Evolutionary conservation across 2,888 invertebrate species (phyloP), one percentile per base, ranked within the genome.

Genomic region (Sthenelais limicola): DNA sequence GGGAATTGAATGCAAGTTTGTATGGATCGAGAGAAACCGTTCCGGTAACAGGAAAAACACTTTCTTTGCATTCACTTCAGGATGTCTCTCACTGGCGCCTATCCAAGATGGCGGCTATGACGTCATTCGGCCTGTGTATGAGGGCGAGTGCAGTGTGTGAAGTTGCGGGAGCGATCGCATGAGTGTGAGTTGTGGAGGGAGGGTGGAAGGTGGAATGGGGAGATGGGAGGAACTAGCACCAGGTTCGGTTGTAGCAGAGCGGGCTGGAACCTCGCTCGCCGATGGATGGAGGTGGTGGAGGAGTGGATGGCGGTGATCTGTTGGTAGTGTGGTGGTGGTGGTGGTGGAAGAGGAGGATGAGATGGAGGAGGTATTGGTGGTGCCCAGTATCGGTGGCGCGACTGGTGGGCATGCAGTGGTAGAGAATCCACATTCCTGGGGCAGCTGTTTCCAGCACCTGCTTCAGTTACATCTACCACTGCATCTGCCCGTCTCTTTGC

Each of bases 51-150:
- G n/a, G n/a, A n/a, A n/a, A n/a, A n/a, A n/a, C n/a, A n/a, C n/a
- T n/a, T n/a, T n/a, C n/a, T n/a, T n/a, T n/a, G n/a, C n/a, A n/a
- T n/a, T n/a, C n/a, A n/a, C n/a, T n/a, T n/a, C n/a, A n/a, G n/a
- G n/a, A n/a, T n/a, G n/a, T n/a, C n/a, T n/a, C n/a, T n/a, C n/a
- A 1, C 32, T 56, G 56, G 56, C 56, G 56, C 33, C 21, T 62
- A 38, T 62, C 62, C 62, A 62, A 62, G 33, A 62, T 62, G 62
- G 62, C 62, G 18, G 62, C 62, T 5, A 62, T 62, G 62, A 62
- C 62, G 62, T 62, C 62, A 62, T 62, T 1, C n/a, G n/a, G n/a
- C n/a, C n/a, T n/a, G n/a, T n/a, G n/a, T n/a, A n/a, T n/a, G 24
- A 21, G 35, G 33, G 62, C 35, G 62, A n/a, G 38, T 30, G 56